phyloP scores from a whole-genome alignment of 2,888 invertebrate genomes.

The Rhagophthalmus giganteus region DNA sequence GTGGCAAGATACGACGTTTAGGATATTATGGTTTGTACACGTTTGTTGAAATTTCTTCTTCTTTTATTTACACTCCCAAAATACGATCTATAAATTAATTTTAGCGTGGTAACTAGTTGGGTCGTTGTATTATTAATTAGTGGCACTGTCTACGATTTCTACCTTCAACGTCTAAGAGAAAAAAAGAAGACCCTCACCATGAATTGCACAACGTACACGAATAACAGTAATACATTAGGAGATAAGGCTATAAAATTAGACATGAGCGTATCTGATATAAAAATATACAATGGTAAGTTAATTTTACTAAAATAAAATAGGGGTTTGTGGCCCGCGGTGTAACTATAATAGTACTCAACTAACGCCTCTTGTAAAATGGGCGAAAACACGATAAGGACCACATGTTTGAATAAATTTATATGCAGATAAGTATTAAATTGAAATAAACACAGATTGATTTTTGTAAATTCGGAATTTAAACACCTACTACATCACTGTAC shows the following conservation, averaged over 20 bases:
- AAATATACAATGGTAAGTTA: constrained; percentile 45
- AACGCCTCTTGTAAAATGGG: too few relatives aligned
- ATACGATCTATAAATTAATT: constrained; percentile 2
- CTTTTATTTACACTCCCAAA: constrained; percentile 2
- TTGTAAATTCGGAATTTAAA: too few relatives aligned
- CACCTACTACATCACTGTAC: too few relatives aligned
- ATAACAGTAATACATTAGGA: constrained; percentile 44
- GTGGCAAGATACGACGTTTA: constrained; percentile 71
- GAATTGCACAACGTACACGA: constrained; percentile 57
- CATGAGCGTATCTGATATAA: constrained; percentile 50
- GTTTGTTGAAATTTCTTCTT: not conserved
- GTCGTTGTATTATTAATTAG: constrained; percentile 62
- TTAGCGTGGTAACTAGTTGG: constrained; percentile 48
- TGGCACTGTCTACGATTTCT: constrained; percentile 75
- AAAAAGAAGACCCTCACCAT: constrained; percentile 55
- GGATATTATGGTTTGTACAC: constrained; percentile 66
- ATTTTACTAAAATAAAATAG: not conserved
- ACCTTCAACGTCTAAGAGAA: constrained; percentile 59
- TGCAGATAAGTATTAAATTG: too few relatives aligned
- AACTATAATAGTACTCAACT: too few relatives aligned
- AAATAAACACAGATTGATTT: too few relatives aligned
- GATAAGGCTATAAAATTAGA: constrained; percentile 44
- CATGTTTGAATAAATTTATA: too few relatives aligned
- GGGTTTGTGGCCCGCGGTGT: too few relatives aligned
- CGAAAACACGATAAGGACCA: too few relatives aligned